Base-by-base conservation (phyloP, 1,140 invertebrate species). In the Lepidurus packardi region DNA sequence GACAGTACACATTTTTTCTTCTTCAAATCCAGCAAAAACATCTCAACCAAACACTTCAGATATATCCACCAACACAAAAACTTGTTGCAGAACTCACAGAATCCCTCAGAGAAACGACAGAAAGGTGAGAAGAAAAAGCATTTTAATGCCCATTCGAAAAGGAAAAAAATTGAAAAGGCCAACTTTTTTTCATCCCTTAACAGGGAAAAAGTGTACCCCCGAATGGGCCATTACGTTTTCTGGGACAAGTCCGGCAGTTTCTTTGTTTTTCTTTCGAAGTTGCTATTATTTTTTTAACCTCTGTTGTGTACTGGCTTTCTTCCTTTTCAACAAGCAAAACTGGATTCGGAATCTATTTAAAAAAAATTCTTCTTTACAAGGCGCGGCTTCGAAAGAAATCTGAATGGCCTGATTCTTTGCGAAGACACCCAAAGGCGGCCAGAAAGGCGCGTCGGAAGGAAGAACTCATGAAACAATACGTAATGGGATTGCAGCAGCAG, bases 391-490 rank as follows among this genome's bases (percentile, higher is more conserved):
- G 53, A 21, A 65, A 65, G 21, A n/a, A 21, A 0, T 65, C 53
- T 7, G 53, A 65, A 65, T n/a, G 16, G 13, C 16, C 8, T 13
- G 53, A 7, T 9, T 65, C 65, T n/a, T 21, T 65, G 53, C 53
- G 53, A 9, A 65, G 73, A 76, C 89, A 89, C 41, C 85, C 85
- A 80, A 91, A 90, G 1, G 88, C 84, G 78, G 87, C 85, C 8
- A 88, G 81, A 81, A 91, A 91, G 9, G 88, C 87, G 79, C 89
- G 87, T 11, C 91, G 83, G 83, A 93, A 93, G 21, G 86, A 86
- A 1, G 80, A 79, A 83, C 91, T 92, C 90, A 92, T 90, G 84
- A 92, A 92, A 83, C 90, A 92, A 83, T 92, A 92, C 1, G 91
- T 92, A 80, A 92, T 90, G 6, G 91, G 91, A 84, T 92, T 92